phyloP scores from a whole-genome alignment of 35 echinoderm and acorn worm genomes.

The Lytechinus variegatus region DNA sequence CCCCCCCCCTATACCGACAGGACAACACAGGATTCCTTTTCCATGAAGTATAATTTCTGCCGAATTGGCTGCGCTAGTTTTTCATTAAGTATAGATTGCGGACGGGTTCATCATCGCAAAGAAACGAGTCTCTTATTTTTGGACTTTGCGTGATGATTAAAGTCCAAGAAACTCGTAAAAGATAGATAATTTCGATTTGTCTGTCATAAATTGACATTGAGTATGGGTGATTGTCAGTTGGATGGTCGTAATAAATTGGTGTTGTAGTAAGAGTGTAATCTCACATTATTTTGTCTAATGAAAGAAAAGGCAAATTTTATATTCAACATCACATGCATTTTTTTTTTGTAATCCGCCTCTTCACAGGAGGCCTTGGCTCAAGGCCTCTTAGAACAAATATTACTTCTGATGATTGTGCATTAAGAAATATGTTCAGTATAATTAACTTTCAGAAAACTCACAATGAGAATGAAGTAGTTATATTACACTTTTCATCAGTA shows the following conservation, averaged over 20 bases:
- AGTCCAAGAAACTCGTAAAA: slow-evolving; percentile 2
- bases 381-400: too few species aligned
- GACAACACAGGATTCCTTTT: neutral
- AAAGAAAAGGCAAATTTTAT: too few species aligned
- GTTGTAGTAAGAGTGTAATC: neutral
- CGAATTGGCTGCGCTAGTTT: neutral
- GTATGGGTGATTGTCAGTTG: neutral
- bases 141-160: neutral
- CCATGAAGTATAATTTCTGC: neutral
- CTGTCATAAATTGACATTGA: neutral
- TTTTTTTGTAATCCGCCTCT: too few species aligned
- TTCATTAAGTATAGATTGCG: neutral
- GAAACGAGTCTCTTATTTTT: neutral
- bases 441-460: too few species aligned
- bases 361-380: too few species aligned
- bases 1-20: neutral
- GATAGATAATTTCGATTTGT: neutral
- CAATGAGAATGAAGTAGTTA: too few species aligned
- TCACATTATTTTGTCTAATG: too few species aligned
- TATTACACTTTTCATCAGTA: too few species aligned
- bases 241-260: neutral
- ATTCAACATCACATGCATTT: too few species aligned
- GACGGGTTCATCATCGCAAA: neutral
- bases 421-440: too few species aligned
- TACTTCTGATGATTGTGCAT: too few species aligned